phyloP scores from a whole-genome alignment of 2,797 vertebrate species.

The Pseudocheirus occidentalis region DNA sequence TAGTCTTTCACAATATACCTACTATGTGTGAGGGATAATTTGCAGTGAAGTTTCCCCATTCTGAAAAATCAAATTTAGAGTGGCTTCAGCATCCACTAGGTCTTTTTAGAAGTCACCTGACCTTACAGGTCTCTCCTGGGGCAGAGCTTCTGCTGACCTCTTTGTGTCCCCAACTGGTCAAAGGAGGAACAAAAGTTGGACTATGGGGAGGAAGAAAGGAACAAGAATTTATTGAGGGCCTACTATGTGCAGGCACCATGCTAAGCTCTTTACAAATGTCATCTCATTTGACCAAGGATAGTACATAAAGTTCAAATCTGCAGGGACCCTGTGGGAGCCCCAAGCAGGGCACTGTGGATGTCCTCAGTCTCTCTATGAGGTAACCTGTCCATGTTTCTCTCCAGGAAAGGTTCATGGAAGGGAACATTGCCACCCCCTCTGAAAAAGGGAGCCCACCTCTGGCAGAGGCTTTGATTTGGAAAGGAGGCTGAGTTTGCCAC shows the following conservation, averaged over 20 bases:
- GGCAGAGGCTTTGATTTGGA: neutral
- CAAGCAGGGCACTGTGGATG: neutral
- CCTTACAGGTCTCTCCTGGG: neutral
- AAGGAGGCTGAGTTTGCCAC: neutral
- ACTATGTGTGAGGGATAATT: too few species aligned
- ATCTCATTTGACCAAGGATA: neutral
- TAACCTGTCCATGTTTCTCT: neutral
- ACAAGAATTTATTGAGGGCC: too few species aligned
- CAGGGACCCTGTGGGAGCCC: neutral
- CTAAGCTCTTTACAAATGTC: too few species aligned
- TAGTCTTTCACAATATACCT: too few species aligned
- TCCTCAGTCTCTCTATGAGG: neutral
- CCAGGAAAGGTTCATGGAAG: neutral
- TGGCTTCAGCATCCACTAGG: too few species aligned
- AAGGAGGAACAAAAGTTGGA: neutral
- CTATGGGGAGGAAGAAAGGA: neutral
- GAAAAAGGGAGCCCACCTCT: neutral
- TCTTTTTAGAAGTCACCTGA: too few species aligned
- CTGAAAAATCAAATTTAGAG: too few species aligned
- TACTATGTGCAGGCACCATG: neutral
- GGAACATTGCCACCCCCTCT: fast-evolving
- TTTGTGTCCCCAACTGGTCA: neutral
- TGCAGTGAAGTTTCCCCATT: too few species aligned
- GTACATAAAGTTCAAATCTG: neutral
- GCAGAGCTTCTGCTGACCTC: neutral